phyloP scores from a whole-genome alignment of 1,140 invertebrate genomes.

The Pristionchus pacificus region DNA sequence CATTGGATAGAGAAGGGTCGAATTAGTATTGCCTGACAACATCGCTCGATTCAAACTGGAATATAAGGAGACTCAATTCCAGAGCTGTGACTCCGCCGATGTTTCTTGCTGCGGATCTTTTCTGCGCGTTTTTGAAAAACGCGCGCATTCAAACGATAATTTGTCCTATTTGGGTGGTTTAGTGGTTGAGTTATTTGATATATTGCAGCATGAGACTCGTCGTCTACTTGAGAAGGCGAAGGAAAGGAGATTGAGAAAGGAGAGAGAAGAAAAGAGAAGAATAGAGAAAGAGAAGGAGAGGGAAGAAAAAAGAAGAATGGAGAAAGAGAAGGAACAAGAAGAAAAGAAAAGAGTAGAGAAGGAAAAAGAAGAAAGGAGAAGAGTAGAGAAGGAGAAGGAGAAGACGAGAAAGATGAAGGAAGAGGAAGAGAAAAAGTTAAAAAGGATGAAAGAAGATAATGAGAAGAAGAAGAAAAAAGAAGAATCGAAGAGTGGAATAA shows the following conservation, averaged over 20 bases:
- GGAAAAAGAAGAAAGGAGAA: neutral
- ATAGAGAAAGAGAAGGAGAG: neutral
- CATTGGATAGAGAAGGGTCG: no score
- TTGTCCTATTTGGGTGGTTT: no score
- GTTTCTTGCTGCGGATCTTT: no score
- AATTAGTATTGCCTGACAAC: no score
- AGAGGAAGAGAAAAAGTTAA: neutral
- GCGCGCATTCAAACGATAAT: no score
- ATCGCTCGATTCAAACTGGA: no score
- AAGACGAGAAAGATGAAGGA: neutral
- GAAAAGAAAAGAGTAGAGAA: neutral
- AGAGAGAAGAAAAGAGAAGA: neutral
- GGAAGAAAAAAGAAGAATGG: slow-evolving; percentile 1
- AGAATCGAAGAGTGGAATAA: neutral
- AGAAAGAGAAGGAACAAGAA: neutral
- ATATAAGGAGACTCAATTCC: no score
- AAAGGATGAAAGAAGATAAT: neutral
- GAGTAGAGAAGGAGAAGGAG: neutral
- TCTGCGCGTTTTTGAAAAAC: no score
- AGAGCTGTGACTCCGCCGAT: no score
- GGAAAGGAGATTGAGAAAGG: neutral
- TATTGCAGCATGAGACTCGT: neutral
- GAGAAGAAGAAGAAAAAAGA: neutral
- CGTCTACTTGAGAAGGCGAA: neutral
- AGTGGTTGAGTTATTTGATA: neutral